Evolutionary conservation across 2,888 invertebrate species (phyloP), one percentile per base, ranked within the genome.

Genomic region (Volucella bombylans): DNA sequence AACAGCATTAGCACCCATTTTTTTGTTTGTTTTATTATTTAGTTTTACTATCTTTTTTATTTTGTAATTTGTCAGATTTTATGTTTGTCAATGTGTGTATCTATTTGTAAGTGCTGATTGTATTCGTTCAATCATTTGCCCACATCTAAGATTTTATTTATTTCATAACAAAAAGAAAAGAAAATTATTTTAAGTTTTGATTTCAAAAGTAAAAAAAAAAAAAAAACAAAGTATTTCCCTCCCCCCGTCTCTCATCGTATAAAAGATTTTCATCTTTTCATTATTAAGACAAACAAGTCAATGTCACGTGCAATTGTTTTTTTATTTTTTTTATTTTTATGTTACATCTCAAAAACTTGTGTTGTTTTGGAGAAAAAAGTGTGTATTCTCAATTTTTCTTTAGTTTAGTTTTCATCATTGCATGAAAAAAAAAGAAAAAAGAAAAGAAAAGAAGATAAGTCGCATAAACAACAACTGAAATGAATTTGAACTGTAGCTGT

Each of bases 41-140:
- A 43, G 41, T 43, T 54, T 54, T 11, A 1, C 11, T 41, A 9
- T 41, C 2, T 8, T 39, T 39, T 54, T 12, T 23, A 14, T 68
- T 18, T 68, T 69, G 68, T n/a, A 57, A 47, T 55, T 47, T 68
- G 15, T 14, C 41, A 52, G 52, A 23, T 14, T 43, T 18, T 12
- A 10, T 41, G 15, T 57, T 8, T 15, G 11, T 59, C 10, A 57
- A 38, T 57, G 12, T 54, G 43, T 43, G n/a, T 1, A 31, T 31
- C 31, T 31, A 31, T 31, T n/a, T 6, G 31, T 41, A 41, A 54
- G 43, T 43, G 43, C 6, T 14, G 43, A 15, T 68, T 31, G 67
- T 54, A 54, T 45, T 68, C 45, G 41, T 68, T 45, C 45, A 31
- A 54, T 52, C 23, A 54, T 31, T 31, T 59, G 47, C 31, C n/a